Evolutionary conservation across 2,113 vertebrate species (phyloP).

Genomic region (Ellobius talpinus): DNA sequence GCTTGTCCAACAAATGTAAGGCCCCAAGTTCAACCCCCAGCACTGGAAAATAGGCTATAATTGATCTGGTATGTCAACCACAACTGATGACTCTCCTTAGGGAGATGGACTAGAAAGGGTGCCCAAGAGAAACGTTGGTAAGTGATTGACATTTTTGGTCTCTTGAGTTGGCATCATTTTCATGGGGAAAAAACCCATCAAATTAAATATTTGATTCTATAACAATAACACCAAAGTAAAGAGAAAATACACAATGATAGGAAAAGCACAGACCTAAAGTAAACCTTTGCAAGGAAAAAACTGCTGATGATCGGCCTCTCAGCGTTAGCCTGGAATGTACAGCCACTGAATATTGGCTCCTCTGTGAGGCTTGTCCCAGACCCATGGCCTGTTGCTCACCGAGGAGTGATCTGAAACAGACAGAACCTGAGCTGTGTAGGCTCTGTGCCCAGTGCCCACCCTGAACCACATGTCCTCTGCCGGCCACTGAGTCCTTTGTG

Average conservation of each 20-base stretch:
- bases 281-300: not conserved
- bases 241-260: not conserved
- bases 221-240: not conserved
- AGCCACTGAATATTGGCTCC: not conserved
- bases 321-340: not conserved
- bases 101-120: not conserved
- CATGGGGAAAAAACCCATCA: not conserved
- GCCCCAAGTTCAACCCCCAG: no score
- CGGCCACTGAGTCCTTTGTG: not conserved
- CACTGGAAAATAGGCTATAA: not conserved
- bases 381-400: no score
- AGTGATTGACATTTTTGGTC: not conserved
- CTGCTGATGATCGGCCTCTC: not conserved
- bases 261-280: not conserved
- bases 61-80: not conserved
- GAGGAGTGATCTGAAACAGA: not conserved
- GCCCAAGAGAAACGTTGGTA: not conserved
- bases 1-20: not conserved
- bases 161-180: not conserved
- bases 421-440: not conserved
- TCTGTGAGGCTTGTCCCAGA: not conserved
- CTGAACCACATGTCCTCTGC: not conserved
- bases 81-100: not conserved
- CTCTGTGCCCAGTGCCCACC: not conserved
- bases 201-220: not conserved